Conservation (phyloP, 2,113 vertebrate species). For the Datnioides undecimradiatus region DNA sequence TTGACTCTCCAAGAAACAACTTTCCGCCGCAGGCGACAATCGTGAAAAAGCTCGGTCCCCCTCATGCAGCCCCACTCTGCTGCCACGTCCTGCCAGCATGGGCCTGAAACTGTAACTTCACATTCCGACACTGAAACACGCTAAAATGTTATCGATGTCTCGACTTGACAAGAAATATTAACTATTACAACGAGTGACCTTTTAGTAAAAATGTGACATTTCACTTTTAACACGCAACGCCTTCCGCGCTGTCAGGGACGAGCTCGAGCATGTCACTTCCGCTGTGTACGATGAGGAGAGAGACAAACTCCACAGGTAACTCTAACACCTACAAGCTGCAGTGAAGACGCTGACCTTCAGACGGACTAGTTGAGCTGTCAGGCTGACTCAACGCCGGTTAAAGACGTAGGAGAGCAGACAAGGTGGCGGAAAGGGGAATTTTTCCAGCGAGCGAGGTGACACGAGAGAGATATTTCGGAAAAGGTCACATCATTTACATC, state of each 20-base stretch:
- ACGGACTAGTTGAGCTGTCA: conserved; percentile 54
- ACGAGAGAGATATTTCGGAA: conserved; percentile 36
- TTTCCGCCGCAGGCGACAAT: background rate
- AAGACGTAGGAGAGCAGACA: conserved; percentile 39
- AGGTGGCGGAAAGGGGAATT: conserved; percentile 13
- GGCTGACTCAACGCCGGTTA: conserved; percentile 33
- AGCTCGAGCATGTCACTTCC: conserved; percentile 5
- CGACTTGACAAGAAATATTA: conserved; percentile 2
- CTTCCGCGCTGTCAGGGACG: conserved; percentile 9
- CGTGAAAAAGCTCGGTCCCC: background rate
- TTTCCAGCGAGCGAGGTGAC: conserved; percentile 45
- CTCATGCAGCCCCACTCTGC: background rate
- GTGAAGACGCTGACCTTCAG: conserved; percentile 66
- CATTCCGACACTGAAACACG: conserved; percentile 3
- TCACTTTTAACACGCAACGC: conserved; percentile 6
- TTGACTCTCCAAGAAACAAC: background rate
- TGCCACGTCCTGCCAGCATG: background rate
- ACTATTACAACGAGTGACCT: conserved; percentile 10
- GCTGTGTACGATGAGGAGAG: background rate
- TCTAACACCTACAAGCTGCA: conserved; percentile 45
- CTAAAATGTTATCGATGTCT: conserved; percentile 27
- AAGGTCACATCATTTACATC: conserved; percentile 66
- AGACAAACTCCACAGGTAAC: conserved; percentile 40
- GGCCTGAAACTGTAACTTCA: conserved; percentile 8
- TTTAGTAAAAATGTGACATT: conserved; percentile 43